Percentiles rank a stretch among this genome's conserved stretches.
These are phyloP conservation scores for Harpagoxenus sublaevis DNA, from an alignment of 2,888 invertebrate genomes.

Conservation along the genomic window DNA sequence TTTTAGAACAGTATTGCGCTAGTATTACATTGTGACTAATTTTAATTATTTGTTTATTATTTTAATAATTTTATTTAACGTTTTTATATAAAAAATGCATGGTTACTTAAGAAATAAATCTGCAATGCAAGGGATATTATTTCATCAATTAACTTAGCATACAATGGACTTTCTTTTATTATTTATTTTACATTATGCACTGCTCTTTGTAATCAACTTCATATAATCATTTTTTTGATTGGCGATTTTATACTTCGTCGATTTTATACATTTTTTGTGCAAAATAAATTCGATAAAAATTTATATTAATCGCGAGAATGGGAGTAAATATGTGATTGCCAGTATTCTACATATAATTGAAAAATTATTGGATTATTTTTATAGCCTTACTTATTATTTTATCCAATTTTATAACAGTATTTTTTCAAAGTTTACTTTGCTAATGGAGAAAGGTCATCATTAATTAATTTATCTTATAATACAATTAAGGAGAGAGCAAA, in stretches of 20 bases:
- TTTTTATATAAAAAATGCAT: neutral
- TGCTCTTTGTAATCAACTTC: neutral
- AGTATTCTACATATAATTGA: neutral
- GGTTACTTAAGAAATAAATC: neutral
- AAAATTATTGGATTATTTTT: slow-evolving; percentile 7
- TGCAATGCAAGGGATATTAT: neutral
- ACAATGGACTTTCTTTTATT: neutral
- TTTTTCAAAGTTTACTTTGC: neutral
- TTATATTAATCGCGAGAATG: neutral
- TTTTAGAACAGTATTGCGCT: slow-evolving; percentile 33
- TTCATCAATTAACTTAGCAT: neutral
- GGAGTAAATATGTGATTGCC: neutral
- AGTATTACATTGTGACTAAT: slow-evolving; percentile 29
- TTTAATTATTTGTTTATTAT: slow-evolving; percentile 18
- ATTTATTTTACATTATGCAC: neutral
- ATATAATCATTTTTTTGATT: neutral
- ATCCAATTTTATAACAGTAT: neutral
- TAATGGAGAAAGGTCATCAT: neutral
- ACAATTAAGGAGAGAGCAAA: slow-evolving; percentile 37
- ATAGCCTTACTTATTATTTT: neutral
- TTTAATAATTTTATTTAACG: neutral
- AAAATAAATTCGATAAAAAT: neutral
- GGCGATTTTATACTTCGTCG: neutral
- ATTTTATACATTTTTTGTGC: neutral
- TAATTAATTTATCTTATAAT: slow-evolving; percentile 17